Conservation (phyloP, 2,113 vertebrate species). For the Ondatra zibethicus region DNA sequence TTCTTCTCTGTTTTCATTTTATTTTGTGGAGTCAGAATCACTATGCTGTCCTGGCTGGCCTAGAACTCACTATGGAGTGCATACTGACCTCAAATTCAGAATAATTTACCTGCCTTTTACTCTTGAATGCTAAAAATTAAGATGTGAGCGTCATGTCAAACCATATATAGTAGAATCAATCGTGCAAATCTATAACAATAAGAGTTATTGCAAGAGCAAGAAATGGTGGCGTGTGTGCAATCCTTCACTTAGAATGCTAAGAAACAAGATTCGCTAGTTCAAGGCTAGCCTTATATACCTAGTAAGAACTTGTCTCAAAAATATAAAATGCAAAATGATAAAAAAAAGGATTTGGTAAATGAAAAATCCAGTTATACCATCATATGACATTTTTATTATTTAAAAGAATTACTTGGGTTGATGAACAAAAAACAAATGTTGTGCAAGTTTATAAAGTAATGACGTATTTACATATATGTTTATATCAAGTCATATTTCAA, state of each 20-base stretch:
- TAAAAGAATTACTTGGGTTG: not conserved
- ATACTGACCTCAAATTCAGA: not conserved
- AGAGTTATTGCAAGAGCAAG: not conserved
- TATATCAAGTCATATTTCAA: not conserved
- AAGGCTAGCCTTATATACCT: too few relatives aligned
- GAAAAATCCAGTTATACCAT: too few relatives aligned
- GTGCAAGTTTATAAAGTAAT: not conserved
- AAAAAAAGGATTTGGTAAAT: accelerated
- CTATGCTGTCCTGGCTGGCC: not conserved
- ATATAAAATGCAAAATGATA: not conserved
- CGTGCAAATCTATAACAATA: not conserved
- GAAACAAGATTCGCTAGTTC: not conserved
- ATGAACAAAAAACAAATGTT: not conserved
- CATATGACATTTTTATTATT: not conserved
- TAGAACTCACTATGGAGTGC: not conserved
- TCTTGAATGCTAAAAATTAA: not conserved
- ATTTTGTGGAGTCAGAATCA: not conserved
- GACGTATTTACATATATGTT: too few relatives aligned
- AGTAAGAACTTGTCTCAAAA: not conserved
- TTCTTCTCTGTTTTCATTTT: not conserved
- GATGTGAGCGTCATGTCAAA: not conserved
- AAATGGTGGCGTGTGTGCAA: not conserved
- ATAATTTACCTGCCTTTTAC: not conserved
- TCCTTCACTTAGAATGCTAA: not conserved
- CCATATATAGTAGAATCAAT: not conserved